These are phyloP conservation scores for Cantharis lateralis DNA, from an alignment of 2,888 invertebrate species.

Conservation along the genomic window DNA sequence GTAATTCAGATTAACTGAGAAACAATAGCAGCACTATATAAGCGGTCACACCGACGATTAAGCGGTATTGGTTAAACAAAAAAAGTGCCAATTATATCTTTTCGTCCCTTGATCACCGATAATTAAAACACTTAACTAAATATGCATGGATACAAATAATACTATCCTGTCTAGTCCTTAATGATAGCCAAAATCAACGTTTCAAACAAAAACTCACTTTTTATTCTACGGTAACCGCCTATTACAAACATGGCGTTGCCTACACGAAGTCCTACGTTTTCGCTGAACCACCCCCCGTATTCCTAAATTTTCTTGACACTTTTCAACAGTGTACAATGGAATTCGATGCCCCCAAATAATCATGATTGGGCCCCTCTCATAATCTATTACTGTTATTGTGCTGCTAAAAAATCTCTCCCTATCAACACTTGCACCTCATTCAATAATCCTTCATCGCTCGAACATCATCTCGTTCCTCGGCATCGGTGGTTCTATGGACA, in stretches of 20 bases:
- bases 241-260: conserved; percentile 76
- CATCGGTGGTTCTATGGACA: no score
- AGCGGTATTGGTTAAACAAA: conserved; percentile 27
- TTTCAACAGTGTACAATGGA: no score
- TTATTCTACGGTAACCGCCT: conserved; percentile 72
- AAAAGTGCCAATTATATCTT: conserved; percentile 6
- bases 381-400: no score
- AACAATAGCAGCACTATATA: conserved; percentile 12
- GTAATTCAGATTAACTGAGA: conserved; percentile 18
- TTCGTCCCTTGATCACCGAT: not conserved
- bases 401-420: no score
- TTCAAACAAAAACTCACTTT: conserved; percentile 50
- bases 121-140: conserved; percentile 8
- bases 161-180: conserved; percentile 28
- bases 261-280: conserved; percentile 26
- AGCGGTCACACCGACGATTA: conserved; percentile 13
- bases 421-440: no score
- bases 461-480: no score
- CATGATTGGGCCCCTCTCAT: no score
- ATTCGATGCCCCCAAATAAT: no score
- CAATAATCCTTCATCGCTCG: no score
- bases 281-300: no score
- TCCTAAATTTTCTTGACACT: no score
- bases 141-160: not conserved
- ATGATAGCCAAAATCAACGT: conserved; percentile 45